Evolutionary conservation across 2,797 vertebrate genomes (phyloP).

Genomic region (Chrysocyon brachyurus): DNA sequence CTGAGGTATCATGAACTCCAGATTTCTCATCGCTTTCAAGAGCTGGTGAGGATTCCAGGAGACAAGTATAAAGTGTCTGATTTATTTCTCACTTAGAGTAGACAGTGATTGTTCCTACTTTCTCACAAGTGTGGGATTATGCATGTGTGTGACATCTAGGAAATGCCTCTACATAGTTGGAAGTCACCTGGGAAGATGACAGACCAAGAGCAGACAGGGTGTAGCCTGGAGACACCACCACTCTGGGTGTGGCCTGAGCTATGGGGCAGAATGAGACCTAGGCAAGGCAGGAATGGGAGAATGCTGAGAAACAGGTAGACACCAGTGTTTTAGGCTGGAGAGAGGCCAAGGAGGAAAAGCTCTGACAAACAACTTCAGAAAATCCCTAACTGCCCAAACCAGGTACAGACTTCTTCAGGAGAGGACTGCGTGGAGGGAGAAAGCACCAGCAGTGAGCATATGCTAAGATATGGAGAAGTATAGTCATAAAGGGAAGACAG

Average conservation of each 20-base stretch:
- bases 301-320: background rate
- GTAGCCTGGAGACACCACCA: background rate
- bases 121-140: background rate
- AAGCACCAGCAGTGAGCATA: accelerated
- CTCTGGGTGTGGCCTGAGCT: background rate
- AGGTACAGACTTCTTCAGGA: background rate
- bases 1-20: background rate
- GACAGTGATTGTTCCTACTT: background rate
- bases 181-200: background rate
- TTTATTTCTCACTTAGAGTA: background rate
- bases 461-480: background rate
- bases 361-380: background rate
- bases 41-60: background rate
- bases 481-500: background rate
- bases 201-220: background rate
- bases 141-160: background rate
- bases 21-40: slow-evolving; percentile 21
- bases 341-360: background rate
- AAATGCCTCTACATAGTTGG: background rate
- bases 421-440: background rate
- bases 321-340: background rate
- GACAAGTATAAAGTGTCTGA: background rate
- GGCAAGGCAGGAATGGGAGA: background rate
- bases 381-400: background rate
- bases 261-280: background rate